Evolutionary conservation across 2,888 invertebrate species (phyloP).

Genomic region (Cataglyphis rosenhaueri): DNA sequence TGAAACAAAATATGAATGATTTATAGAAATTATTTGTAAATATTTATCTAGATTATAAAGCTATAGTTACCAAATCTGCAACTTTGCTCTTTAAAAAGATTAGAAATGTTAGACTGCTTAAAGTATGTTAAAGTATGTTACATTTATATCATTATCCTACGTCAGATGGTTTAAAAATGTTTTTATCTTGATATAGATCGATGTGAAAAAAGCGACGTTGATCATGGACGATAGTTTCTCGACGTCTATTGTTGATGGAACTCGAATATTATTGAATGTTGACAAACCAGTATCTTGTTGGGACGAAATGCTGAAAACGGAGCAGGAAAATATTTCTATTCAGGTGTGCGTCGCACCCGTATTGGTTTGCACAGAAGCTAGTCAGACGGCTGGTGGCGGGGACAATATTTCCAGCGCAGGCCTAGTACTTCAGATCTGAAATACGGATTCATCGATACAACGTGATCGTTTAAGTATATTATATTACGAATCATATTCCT

Average conservation of each 20-base stretch:
- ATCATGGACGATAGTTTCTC: conserved; percentile 94
- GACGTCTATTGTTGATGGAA: conserved; percentile 88
- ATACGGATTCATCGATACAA: conserved; percentile 10
- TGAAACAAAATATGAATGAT: conserved; percentile 1
- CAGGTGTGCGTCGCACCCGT: conserved; percentile 94
- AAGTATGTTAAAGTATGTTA: neutral
- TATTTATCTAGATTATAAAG: neutral
- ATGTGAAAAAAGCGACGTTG: conserved; percentile 87
- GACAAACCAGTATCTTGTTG: conserved; percentile 93
- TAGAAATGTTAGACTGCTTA: neutral
- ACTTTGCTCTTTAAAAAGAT: neutral
- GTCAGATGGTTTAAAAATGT: neutral
- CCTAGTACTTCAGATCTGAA: conserved; percentile 89
- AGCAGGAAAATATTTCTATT: conserved; percentile 83
- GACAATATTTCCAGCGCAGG: conserved; percentile 96
- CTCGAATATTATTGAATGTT: conserved; percentile 89
- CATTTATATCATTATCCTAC: neutral
- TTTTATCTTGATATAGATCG: conserved; percentile 83
- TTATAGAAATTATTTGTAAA: neutral
- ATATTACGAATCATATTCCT: conserved; percentile 17
- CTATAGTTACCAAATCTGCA: neutral
- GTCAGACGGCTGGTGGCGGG: conserved; percentile 94
- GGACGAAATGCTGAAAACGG: conserved; percentile 88
- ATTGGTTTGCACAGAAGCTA: conserved; percentile 92
- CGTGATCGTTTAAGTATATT: conserved; percentile 12